Evolutionary conservation across 2,113 vertebrate genomes (phyloP), one percentile per base, ranked within the genome.

Genomic region (Symphodus melops): DNA sequence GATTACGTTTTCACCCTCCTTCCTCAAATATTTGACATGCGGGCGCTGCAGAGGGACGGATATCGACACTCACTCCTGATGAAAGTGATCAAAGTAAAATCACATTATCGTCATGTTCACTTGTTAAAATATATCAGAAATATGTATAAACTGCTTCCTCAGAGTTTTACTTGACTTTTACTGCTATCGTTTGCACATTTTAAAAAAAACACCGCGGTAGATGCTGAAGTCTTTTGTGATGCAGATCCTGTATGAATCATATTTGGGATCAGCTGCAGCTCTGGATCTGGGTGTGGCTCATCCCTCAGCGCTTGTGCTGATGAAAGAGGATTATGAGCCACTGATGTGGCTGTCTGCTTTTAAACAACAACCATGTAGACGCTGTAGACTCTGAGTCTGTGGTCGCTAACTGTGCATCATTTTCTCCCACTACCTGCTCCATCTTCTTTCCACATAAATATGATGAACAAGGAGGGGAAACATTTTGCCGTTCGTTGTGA

Each of bases 21-120:
- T 91, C 69, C 60, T 86, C 84, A 91, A 91, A 94, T 92, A 90
- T 94, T 94, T 88, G 81, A 56, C 65, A 68, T 87, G 73, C 79
- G 85, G 90, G 88, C 54, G 68, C n/a, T n/a, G n/a, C 56, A 16
- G 39, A 77, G 28, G 11, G 41, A 62, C 17, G 21, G 77, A 89
- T 82, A 89, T 81, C 42, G 11, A 8, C 17, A 37, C 52, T 70
- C 60, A 55, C 41, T 36, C 53, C 48, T 58, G 11, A 41, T 42
- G 39, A 14, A 63, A 67, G 5, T 3, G 23, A 23, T 67, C 19
- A 28, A 72, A 82, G 61, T 62, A 16, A 62, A 77, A 82, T 73
- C 53, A 53, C 9, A 36, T 17, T 12, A 12, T 12, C n/a, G n/a
- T n/a, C n/a, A n/a, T 19, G 9, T 63, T 62, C 9, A 49, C 51